A percentile compares a stretch with the other conserved stretches of the same genome.
Evolutionary conservation across 2,888 invertebrate genomes (phyloP).

Genomic region (Polydrusus pterygomalis): DNA sequence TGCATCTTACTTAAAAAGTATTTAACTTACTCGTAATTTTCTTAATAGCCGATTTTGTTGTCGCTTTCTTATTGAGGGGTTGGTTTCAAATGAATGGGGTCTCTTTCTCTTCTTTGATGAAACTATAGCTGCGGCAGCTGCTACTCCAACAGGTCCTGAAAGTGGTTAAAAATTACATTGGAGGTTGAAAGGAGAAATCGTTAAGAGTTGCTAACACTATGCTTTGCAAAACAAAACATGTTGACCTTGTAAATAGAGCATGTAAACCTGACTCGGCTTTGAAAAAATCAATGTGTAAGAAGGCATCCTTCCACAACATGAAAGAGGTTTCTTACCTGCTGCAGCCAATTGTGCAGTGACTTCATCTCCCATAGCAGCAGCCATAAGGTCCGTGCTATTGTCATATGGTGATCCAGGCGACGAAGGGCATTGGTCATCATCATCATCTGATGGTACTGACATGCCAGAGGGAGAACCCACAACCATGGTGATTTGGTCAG

Average conservation of each 20-base stretch:
- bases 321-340: conserved; percentile 84
- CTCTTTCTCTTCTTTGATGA: conserved; percentile 96
- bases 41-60: conserved; percentile 95
- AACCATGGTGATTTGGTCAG: conserved; percentile 84
- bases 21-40: conserved; percentile 81
- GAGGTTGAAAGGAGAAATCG: too few relatives aligned
- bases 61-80: conserved; percentile 95
- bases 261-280: too few relatives aligned
- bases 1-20: too few relatives aligned
- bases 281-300: too few relatives aligned
- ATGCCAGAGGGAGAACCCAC: conserved; percentile 71
- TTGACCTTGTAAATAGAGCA: too few relatives aligned
- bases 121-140: conserved; percentile 96
- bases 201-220: too few relatives aligned
- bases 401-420: conserved; percentile 86
- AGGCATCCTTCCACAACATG: too few relatives aligned
- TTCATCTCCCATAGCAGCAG: conserved; percentile 91
- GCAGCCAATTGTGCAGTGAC: conserved; percentile 97
- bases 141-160: conserved; percentile 93
- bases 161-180: conserved; percentile 22
- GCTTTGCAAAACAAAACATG: too few relatives aligned
- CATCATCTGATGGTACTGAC: conserved; percentile 79
- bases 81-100: conserved; percentile 97
- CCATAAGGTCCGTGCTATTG: conserved; percentile 88
- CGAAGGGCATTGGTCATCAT: conserved; percentile 89